Percentiles rank a stretch among this genome's conserved stretches.
phyloP scores from a whole-genome alignment of 1,140 invertebrate genomes.

The Chironomus striatipennis region DNA sequence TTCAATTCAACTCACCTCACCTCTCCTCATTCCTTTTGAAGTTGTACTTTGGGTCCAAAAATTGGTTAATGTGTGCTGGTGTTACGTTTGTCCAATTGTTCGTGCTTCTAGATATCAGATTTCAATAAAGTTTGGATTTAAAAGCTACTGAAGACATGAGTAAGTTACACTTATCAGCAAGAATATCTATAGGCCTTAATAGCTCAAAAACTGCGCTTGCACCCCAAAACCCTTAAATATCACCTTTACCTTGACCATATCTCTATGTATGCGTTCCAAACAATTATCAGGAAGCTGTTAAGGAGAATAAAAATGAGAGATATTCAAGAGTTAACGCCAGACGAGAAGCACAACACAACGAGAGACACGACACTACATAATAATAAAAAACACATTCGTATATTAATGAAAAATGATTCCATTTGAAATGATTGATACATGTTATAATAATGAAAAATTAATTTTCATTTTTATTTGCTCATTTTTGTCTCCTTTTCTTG shows the following conservation, averaged over 20 bases:
- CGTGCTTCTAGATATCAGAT: no score
- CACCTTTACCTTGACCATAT: no score
- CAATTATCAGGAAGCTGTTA: constrained; percentile 19
- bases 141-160: no score
- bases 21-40: no score
- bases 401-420: constrained; percentile 5
- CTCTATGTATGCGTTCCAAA: background rate
- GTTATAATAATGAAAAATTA: constrained; percentile 21
- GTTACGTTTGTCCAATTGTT: no score
- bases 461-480: background rate
- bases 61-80: no score
- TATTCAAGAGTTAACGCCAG: background rate
- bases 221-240: no score
- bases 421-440: constrained; percentile 9
- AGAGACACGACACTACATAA: constrained; percentile 6
- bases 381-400: background rate
- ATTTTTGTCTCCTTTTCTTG: background rate
- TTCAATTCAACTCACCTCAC: background rate
- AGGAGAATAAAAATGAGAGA: background rate
- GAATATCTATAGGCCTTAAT: no score
- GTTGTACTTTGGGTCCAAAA: no score
- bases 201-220: no score
- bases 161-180: no score
- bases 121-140: no score
- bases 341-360: background rate